These are phyloP conservation scores for Anguilla obscura DNA, from an alignment of 2,797 vertebrate genomes.

Conservation along the genomic window DNA sequence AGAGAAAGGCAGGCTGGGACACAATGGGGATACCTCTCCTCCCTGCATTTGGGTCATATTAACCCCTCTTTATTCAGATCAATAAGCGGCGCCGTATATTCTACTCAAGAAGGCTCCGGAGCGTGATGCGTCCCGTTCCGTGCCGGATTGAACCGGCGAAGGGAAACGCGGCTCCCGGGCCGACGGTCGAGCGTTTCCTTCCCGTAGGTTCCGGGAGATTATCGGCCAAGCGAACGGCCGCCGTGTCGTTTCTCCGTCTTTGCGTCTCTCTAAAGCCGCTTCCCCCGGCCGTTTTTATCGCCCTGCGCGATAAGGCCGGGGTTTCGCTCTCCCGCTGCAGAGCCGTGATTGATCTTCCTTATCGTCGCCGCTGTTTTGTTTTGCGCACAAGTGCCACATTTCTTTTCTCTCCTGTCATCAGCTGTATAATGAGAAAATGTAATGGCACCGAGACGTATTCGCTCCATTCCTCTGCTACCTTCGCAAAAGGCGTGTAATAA, in stretches of 20 bases:
- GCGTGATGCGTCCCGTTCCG: not conserved
- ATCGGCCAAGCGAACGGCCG: slow-evolving; percentile 35
- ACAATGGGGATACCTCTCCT: not conserved
- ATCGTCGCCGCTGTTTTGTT: slow-evolving; percentile 42
- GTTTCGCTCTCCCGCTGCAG: slow-evolving; percentile 21
- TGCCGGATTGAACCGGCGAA: not conserved
- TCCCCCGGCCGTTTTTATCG: slow-evolving; percentile 34
- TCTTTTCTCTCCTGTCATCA: slow-evolving; percentile 39
- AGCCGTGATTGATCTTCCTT: slow-evolving; percentile 41
- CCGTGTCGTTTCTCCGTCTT: slow-evolving; percentile 44
- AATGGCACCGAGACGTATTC: slow-evolving; percentile 49
- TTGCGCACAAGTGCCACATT: slow-evolving; percentile 42
- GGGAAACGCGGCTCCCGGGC: not conserved
- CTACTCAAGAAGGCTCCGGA: no score
- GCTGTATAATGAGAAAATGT: slow-evolving; percentile 70
- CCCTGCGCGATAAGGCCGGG: not conserved
- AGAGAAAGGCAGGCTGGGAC: not conserved
- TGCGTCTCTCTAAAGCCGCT: slow-evolving; percentile 47
- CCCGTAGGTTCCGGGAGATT: slow-evolving; percentile 49
- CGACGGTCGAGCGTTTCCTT: not conserved
- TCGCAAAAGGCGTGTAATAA: slow-evolving; percentile 52
- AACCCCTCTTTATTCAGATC: not conserved
- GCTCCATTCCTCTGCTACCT: slow-evolving; percentile 53
- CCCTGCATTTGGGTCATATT: not conserved
- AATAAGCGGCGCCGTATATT: not conserved